phyloP scores from a whole-genome alignment of 2,888 invertebrate genomes.

The Automeris io region DNA sequence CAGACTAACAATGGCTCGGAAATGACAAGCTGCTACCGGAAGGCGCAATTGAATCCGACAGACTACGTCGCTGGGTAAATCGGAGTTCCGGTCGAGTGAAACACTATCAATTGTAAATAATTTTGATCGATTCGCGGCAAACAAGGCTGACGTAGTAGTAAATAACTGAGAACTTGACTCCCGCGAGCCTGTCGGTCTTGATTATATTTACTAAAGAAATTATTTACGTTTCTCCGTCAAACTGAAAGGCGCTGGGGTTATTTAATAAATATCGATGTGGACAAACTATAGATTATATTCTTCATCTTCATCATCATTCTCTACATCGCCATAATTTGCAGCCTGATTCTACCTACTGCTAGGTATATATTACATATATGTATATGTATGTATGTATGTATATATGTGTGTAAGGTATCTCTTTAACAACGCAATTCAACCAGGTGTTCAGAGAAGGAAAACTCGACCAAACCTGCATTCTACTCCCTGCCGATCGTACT shows the following conservation, averaged over 20 bases:
- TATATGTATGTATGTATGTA: no score
- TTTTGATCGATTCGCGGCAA: conserved; percentile 9
- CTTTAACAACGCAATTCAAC: no score
- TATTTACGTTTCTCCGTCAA: not conserved
- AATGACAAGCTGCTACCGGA: conserved; percentile 1
- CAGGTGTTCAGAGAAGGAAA: no score
- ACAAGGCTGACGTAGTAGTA: not conserved
- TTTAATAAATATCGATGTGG: no score
- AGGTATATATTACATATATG: no score
- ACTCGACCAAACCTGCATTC: no score
- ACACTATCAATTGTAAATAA: conserved; percentile 10
- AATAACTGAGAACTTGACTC: not conserved
- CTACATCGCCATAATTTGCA: no score
- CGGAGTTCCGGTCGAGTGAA: conserved; percentile 7
- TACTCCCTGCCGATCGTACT: no score
- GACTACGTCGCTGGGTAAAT: not conserved
- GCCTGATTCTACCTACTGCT: no score
- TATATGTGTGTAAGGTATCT: no score
- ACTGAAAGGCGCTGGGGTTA: not conserved
- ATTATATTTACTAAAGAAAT: not conserved
- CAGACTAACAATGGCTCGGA: not conserved
- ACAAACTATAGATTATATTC: no score
- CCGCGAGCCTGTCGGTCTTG: not conserved
- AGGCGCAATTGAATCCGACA: conserved; percentile 4
- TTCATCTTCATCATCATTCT: no score